A percentile compares a stretch with the other conserved stretches of the same genome.
Evolutionary conservation across 2,113 vertebrate species (phyloP).

Genomic region (Aramus guarauna): DNA sequence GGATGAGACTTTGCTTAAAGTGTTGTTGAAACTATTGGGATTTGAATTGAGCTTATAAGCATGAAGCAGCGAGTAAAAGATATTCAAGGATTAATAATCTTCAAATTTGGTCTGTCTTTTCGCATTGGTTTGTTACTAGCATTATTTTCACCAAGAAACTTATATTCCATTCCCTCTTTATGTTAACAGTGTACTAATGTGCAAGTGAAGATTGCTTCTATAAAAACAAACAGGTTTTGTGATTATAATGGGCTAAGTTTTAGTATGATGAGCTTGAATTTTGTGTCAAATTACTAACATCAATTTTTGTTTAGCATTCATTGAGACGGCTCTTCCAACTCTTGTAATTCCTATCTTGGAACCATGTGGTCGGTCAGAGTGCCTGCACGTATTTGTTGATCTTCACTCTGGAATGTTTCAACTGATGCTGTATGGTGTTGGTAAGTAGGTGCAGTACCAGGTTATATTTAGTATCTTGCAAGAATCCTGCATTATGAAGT

Average conservation of each 20-base stretch:
- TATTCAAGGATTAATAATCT: not conserved
- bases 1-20: not conserved
- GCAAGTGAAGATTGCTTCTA: not conserved
- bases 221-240: not conserved
- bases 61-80: not conserved
- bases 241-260: not conserved
- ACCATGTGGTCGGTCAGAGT: conserved; percentile 94
- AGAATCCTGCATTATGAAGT: not conserved
- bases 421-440: conserved; percentile 94
- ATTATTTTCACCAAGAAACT: not conserved
- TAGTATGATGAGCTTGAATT: not conserved
- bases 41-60: not conserved
- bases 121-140: not conserved
- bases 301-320: conserved; percentile 82
- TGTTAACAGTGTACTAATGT: not conserved
- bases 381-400: conserved; percentile 97
- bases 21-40: not conserved
- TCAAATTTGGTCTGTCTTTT: not conserved
- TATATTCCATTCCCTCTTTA: not conserved
- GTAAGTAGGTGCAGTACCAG: conserved; percentile 74
- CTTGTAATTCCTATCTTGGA: conserved; percentile 94
- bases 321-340: conserved; percentile 93
- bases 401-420: conserved; percentile 99
- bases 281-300: not conserved
- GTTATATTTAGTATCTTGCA: not conserved